Percentiles rank a stretch among this genome's conserved stretches.
These are phyloP conservation scores for Atopsyche davidsoni DNA, from an alignment of 1,140 invertebrate species.

Conservation along the genomic window DNA sequence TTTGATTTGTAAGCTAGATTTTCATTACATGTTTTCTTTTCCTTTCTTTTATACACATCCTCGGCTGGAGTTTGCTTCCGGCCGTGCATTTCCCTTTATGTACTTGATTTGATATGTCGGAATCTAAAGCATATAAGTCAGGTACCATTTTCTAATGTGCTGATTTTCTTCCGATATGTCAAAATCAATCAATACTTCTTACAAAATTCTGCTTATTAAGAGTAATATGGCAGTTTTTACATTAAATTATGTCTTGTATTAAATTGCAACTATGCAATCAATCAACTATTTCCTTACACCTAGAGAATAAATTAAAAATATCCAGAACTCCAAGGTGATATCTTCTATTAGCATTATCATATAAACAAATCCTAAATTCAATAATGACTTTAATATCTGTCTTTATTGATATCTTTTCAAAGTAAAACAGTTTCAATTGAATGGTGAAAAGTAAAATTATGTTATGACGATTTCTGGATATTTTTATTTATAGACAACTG, in stretches of 20 bases:
- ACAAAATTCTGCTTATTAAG: constrained; percentile 28
- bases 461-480: too few relatives aligned
- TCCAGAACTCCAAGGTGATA: too few relatives aligned
- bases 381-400: too few relatives aligned
- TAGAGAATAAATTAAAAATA: too few relatives aligned
- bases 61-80: constrained; percentile 3
- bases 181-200: constrained; percentile 22
- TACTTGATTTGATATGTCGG: constrained; percentile 12
- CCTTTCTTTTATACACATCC: constrained; percentile 7
- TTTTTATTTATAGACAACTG: too few relatives aligned
- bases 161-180: constrained; percentile 23
- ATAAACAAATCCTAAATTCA: too few relatives aligned
- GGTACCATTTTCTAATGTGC: constrained; percentile 30
- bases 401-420: too few relatives aligned
- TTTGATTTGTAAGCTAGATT: constrained; percentile 23
- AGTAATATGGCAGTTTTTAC: constrained; percentile 32
- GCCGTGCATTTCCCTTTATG: constrained; percentile 13
- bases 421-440: too few relatives aligned
- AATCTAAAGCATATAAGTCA: constrained; percentile 28
- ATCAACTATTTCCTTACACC: too few relatives aligned
- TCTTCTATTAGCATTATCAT: too few relatives aligned
- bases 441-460: too few relatives aligned
- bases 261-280: constrained; percentile 21
- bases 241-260: constrained; percentile 25
- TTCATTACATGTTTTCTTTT: constrained; percentile 5